Conservation (phyloP, 2,888 invertebrate genomes). For the Plebejus melissa region DNA sequence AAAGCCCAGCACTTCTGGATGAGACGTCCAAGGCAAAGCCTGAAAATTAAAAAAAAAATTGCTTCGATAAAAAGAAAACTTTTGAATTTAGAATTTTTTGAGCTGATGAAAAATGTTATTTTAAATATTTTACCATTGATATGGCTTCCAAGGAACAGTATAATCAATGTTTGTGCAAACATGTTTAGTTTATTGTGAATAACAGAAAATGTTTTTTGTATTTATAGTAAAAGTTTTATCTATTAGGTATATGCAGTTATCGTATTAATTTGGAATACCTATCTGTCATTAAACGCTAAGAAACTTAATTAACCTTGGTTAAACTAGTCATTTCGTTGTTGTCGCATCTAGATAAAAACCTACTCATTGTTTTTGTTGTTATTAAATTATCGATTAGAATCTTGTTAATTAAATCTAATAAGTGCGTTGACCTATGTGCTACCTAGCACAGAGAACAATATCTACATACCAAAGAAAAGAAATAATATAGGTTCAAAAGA, state of each 20-base stretch:
- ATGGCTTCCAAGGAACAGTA: neutral
- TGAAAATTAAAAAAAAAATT: slow-evolving; percentile 28
- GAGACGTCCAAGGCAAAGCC: slow-evolving; percentile 30
- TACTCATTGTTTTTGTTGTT: slow-evolving; percentile 10
- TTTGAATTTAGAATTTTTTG: neutral
- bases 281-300: slow-evolving; percentile 15
- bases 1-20: neutral
- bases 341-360: slow-evolving; percentile 19
- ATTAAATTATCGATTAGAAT: neutral
- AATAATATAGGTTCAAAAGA: neutral
- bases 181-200: slow-evolving; percentile 23
- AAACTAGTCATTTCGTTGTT: slow-evolving; percentile 20
- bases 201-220: slow-evolving; percentile 20
- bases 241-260: neutral
- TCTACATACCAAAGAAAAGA: neutral
- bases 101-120: neutral
- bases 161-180: slow-evolving; percentile 22
- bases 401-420: slow-evolving; percentile 4
- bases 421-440: neutral
- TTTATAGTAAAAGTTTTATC: slow-evolving; percentile 16
- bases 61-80: neutral
- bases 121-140: slow-evolving; percentile 3
- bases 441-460: neutral
- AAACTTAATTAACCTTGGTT: slow-evolving; percentile 28
- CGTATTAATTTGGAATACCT: neutral